Percentiles rank a stretch among this genome's conserved stretches.
phyloP scores from a whole-genome alignment of 2,888 invertebrate genomes.

The Eristalis tenax region DNA sequence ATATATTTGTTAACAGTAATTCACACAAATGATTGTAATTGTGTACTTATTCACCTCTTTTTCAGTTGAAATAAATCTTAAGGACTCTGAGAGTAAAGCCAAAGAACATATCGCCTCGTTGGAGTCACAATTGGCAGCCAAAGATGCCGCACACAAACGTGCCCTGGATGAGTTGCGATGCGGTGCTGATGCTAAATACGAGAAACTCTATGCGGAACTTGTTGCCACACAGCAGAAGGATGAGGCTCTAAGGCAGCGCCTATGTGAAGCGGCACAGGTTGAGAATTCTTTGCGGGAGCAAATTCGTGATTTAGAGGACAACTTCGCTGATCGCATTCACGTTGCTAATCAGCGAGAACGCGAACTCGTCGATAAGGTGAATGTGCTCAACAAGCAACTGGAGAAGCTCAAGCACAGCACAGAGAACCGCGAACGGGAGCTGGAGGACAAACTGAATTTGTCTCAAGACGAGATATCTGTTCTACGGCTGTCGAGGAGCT shows the following conservation, averaged over 20 bases:
- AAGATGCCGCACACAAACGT: slow-evolving; percentile 76
- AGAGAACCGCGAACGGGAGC: slow-evolving; percentile 77
- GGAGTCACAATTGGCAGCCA: slow-evolving; percentile 76
- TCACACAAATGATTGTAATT: background rate
- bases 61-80: slow-evolving; percentile 84
- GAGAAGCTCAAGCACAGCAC: slow-evolving; percentile 76
- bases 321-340: slow-evolving; percentile 75
- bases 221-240: slow-evolving; percentile 80
- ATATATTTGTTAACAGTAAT: background rate
- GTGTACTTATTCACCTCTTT: slow-evolving; percentile 54
- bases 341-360: slow-evolving; percentile 76
- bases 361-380: slow-evolving; percentile 78
- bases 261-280: slow-evolving; percentile 74
- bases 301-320: slow-evolving; percentile 75
- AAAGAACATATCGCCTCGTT: slow-evolving; percentile 77
- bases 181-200: slow-evolving; percentile 76
- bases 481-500: slow-evolving; percentile 68
- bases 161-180: slow-evolving; percentile 76
- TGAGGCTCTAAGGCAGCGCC: slow-evolving; percentile 74
- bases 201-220: slow-evolving; percentile 79
- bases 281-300: slow-evolving; percentile 77
- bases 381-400: slow-evolving; percentile 77
- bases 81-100: slow-evolving; percentile 77
- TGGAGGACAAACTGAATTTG: slow-evolving; percentile 78
- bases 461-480: slow-evolving; percentile 79